Conservation (phyloP, 2,797 vertebrate species). For the Zonotrichia albicollis region DNA sequence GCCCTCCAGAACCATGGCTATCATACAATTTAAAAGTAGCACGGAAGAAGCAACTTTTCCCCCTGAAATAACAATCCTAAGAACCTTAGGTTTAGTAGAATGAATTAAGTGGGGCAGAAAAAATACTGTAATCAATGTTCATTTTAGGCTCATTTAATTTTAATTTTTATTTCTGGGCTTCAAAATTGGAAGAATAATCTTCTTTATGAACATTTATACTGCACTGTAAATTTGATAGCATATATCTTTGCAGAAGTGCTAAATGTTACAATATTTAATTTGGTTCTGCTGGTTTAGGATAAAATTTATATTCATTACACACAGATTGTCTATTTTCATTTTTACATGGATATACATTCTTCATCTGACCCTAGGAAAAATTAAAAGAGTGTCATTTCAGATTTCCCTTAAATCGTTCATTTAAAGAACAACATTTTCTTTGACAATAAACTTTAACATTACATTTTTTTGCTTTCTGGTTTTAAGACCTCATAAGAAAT, state of each 20-base stretch:
- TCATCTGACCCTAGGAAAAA: background rate
- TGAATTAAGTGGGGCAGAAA: background rate
- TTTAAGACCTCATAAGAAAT: background rate
- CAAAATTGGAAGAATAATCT: background rate
- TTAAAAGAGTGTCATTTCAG: background rate
- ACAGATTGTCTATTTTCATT: background rate
- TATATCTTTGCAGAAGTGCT: background rate
- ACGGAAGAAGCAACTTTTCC: background rate
- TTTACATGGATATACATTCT: background rate
- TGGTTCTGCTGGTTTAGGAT: background rate
- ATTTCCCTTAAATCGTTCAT: background rate
- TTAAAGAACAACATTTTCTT: background rate
- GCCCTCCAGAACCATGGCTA: background rate
- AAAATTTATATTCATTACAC: background rate
- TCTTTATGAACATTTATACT: background rate
- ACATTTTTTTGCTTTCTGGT: background rate
- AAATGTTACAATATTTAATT: background rate
- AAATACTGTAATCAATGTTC: background rate
- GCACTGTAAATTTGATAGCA: background rate
- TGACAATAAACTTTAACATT: background rate
- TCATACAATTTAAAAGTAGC: background rate
- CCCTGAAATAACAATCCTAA: background rate
- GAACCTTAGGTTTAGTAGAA: background rate
- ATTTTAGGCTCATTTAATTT: background rate
- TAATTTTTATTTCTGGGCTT: conserved; percentile 11